A percentile compares a stretch with the other conserved stretches of the same genome.
Conservation (phyloP, 1,140 invertebrate genomes). For the Cotesia vestalis region DNA sequence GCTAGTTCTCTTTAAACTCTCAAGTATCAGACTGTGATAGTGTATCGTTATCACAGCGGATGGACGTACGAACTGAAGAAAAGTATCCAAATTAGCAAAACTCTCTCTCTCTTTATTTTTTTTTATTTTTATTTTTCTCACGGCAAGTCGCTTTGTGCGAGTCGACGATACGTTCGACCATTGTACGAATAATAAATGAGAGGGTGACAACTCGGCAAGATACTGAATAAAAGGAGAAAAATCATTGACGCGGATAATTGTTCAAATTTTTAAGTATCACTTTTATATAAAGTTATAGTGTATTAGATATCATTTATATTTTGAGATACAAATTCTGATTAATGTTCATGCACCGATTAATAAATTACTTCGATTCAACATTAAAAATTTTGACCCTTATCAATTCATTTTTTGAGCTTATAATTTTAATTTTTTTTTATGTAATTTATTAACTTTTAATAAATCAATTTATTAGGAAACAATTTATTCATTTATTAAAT, state of each 20-base stretch:
- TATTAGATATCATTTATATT: neutral
- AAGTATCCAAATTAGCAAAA: conserved; percentile 40
- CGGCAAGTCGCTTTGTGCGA: conserved; percentile 17
- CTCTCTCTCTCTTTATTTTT: conserved; percentile 19
- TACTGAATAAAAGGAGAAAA: neutral
- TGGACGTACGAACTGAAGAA: neutral
- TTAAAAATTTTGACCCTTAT: no score
- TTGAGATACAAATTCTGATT: no score
- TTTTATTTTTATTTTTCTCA: neutral
- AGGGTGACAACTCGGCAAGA: no score
- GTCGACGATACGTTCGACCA: neutral
- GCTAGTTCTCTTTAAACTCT: conserved; percentile 4
- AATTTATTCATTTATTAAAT: no score
- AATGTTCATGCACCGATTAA: no score
- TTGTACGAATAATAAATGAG: no score
- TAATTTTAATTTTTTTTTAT: no score
- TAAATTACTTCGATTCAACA: no score
- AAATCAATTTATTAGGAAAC: no score
- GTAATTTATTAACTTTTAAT: no score
- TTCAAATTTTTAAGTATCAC: neutral
- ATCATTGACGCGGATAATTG: conserved; percentile 8
- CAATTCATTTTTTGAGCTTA: no score
- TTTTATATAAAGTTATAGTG: neutral
- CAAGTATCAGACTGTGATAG: neutral
- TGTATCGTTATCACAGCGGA: conserved; percentile 27